Evolutionary conservation across 2,797 vertebrate species (phyloP).

Genomic region (Mus caroli): DNA sequence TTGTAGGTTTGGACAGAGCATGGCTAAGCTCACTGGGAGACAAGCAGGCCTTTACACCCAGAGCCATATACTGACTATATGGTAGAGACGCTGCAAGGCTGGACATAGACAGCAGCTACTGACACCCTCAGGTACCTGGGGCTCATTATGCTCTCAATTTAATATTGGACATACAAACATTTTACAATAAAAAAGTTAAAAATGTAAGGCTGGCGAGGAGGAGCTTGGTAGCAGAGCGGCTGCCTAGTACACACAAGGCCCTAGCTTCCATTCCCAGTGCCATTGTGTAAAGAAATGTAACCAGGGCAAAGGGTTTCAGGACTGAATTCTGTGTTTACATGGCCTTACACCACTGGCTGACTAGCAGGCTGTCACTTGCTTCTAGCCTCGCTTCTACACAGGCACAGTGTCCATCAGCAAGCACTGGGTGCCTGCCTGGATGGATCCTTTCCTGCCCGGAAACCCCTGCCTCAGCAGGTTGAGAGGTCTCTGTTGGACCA

Average conservation of each 20-base stretch:
- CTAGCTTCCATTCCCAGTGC: not conserved
- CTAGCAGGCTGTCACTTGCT: rapidly evolving
- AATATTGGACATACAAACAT: not conserved
- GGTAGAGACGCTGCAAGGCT: not conserved
- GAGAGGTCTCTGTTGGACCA: not conserved
- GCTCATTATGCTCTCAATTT: not conserved
- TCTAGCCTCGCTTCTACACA: rapidly evolving
- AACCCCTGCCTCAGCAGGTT: not conserved
- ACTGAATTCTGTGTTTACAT: not conserved
- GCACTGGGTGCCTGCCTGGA: not conserved
- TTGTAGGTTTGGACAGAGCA: not conserved
- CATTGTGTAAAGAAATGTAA: not conserved
- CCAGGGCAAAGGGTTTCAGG: not conserved
- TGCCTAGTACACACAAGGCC: not conserved
- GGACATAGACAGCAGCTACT: not conserved
- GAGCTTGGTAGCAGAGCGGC: not conserved
- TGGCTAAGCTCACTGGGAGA: not conserved
- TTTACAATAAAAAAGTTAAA: not conserved
- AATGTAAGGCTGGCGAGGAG: too few species aligned
- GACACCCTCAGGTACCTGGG: not conserved
- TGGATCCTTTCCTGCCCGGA: not conserved
- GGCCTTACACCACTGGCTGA: not conserved
- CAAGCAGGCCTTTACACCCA: not conserved
- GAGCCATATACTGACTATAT: not conserved
- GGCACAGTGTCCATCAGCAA: not conserved